Evolutionary conservation across 37 sponge, comb jelly and placozoan species (phyloP), one percentile per base, ranked within the genome.

Genomic region (Theonella swinhoei): DNA sequence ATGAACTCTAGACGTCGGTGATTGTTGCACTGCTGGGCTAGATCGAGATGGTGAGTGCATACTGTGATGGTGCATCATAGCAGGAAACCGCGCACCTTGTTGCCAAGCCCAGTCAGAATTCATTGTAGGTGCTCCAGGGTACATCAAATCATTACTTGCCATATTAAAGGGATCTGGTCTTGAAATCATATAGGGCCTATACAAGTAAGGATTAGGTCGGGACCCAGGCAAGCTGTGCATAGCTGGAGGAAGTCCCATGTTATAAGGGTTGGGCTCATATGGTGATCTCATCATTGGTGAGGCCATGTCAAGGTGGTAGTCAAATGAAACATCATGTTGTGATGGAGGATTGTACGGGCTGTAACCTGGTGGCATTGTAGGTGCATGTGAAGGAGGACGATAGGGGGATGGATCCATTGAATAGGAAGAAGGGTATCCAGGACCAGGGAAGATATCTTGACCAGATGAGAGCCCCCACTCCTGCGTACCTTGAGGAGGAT

Each of bases 401-500:
- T 41, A 66, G 19, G 69, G 1, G 28, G 69, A 8, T 5, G 68
- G 68, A 42, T 71, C 81, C 62, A 81, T 58, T 26, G 79, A 70
- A 38, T 86, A 86, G 0, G 78, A 25, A 8, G 88, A 68, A 35
- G 82, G 81, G 37, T 68, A 70, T 71, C 70, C 36, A 11, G 83
- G 66, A 30, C 76, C 42, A 43, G 38, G 72, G 1, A 4, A 20
- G 14, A 23, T 11, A 68, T 25, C 41, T 3, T 19, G 26, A 7
- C 62, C 73, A 62, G 59, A 47, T 17, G 7, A 17, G 11, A 17
- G 54, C 14, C 54, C 54, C 54, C 54, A 47, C 54, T 47, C 54
- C 14, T 47, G 54, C 14, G 54, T 17, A 7, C 54, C 54, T 47
- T 47, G 54, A 7, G 54, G 54, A 14, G 54, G 11, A 47, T 47